phyloP scores from a whole-genome alignment of 2,797 vertebrate genomes.

The Gallinago stenura region DNA sequence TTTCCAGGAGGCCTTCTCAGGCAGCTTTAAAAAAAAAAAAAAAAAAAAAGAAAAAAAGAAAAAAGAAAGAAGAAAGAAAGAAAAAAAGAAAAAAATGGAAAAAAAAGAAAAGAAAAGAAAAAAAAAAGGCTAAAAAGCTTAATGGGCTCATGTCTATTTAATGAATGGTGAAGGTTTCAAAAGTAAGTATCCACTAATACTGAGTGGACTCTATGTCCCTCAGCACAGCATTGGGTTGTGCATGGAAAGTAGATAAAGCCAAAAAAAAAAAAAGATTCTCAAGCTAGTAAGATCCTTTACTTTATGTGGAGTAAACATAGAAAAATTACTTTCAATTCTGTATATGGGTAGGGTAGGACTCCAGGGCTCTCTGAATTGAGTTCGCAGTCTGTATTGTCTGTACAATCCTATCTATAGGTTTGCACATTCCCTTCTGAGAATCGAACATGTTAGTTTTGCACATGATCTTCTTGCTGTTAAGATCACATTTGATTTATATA shows the following conservation, averaged over 20 bases:
- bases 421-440: neutral
- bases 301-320: neutral
- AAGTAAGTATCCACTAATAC: neutral
- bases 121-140: neutral
- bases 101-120: neutral
- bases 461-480: neutral
- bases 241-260: neutral
- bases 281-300: neutral
- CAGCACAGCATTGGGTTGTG: neutral
- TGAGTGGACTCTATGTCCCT: neutral
- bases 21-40: neutral
- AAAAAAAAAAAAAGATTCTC: neutral
- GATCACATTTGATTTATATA: neutral
- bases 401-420: neutral
- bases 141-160: neutral
- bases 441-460: neutral
- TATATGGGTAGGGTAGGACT: neutral
- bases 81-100: too few relatives aligned
- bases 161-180: neutral
- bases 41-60: neutral
- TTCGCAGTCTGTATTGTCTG: neutral
- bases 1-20: neutral
- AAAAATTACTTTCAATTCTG: neutral
- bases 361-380: fast-evolving
- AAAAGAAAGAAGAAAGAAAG: neutral